Evolutionary conservation across 2,797 vertebrate genomes (phyloP).

Genomic region (Rhinoraja longicauda): DNA sequence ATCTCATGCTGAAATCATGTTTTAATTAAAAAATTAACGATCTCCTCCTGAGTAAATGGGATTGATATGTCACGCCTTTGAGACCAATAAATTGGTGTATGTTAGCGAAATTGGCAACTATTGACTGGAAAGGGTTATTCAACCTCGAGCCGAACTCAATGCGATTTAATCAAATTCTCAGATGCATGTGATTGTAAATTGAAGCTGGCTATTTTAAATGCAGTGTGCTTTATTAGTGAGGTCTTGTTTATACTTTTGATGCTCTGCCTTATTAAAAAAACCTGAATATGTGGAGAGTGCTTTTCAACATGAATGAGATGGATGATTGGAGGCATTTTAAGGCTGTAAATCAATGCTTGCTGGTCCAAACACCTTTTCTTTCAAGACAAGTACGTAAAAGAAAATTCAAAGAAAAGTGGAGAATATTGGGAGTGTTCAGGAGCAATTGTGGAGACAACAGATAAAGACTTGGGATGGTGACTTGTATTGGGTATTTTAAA

Average conservation of each 20-base stretch:
- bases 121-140: neutral
- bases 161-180: neutral
- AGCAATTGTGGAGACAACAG: too few relatives aligned
- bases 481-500: too few relatives aligned
- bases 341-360: neutral
- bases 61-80: neutral
- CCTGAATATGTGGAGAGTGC: neutral
- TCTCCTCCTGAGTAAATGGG: neutral
- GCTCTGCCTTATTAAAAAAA: neutral
- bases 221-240: neutral
- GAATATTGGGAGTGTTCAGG: too few relatives aligned
- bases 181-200: slow-evolving; percentile 15
- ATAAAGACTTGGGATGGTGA: too few relatives aligned
- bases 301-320: neutral
- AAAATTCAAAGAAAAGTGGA: too few relatives aligned
- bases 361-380: neutral
- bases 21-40: neutral
- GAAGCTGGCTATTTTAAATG: neutral
- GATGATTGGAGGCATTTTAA: neutral
- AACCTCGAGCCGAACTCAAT: neutral
- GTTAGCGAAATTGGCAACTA: neutral
- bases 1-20: neutral
- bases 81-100: neutral
- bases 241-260: neutral
- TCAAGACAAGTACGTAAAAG: neutral